A percentile compares a stretch with the other conserved stretches of the same genome.
Evolutionary conservation across 2,888 invertebrate genomes (phyloP).

Genomic region (Caenorhabditis angaria): DNA sequence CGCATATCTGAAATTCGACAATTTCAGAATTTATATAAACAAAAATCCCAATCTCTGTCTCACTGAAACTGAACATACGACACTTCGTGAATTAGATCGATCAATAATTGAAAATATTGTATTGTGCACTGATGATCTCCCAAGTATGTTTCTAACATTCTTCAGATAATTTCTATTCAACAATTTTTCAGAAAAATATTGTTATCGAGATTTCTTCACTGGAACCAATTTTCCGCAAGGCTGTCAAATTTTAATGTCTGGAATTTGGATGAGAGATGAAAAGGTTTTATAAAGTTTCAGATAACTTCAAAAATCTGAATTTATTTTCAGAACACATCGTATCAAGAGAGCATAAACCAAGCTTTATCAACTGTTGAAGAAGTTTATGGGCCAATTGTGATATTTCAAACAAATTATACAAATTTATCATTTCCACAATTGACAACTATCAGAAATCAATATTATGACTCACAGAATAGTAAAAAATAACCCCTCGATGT

Average conservation of each 20-base stretch:
- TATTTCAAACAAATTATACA: conserved; percentile 35
- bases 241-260: conserved; percentile 24
- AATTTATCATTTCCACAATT: conserved; percentile 39
- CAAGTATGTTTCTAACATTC: neutral
- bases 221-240: conserved; percentile 15
- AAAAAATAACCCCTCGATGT: neutral
- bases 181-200: conserved; percentile 18
- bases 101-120: neutral
- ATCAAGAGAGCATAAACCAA: conserved; percentile 19
- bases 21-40: neutral
- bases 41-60: conserved; percentile 8
- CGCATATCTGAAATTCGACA: too few species aligned
- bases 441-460: conserved; percentile 29
- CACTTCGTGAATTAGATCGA: conserved; percentile 1
- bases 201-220: conserved; percentile 8
- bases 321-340: conserved; percentile 10
- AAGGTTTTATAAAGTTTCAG: neutral
- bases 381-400: conserved; percentile 32
- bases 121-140: neutral
- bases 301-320: neutral
- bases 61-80: conserved; percentile 7
- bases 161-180: neutral
- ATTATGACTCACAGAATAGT: conserved; percentile 21
- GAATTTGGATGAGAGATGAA: conserved; percentile 25
- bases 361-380: conserved; percentile 34